A percentile compares a stretch with the other conserved stretches of the same genome.
Evolutionary conservation across 2,888 invertebrate genomes (phyloP).

Genomic region (Drosophila anceps): DNA sequence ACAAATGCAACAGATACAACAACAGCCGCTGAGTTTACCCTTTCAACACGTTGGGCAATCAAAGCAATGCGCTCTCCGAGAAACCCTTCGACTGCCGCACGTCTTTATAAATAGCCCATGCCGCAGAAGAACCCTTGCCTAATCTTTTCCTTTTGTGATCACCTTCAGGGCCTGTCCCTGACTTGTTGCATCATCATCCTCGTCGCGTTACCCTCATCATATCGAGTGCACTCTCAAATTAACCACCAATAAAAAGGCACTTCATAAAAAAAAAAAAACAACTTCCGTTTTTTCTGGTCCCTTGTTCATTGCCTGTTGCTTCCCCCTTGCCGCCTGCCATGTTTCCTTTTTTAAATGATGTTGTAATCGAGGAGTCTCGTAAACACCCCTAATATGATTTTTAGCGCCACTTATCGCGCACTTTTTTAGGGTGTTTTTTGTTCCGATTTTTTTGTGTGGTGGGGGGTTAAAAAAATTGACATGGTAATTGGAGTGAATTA

Average conservation of each 20-base stretch:
- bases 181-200: slow-evolving; percentile 68
- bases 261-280: slow-evolving; percentile 74
- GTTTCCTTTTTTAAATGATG: slow-evolving; percentile 66
- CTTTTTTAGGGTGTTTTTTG: slow-evolving; percentile 62
- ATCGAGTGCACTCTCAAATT: slow-evolving; percentile 74
- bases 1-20: slow-evolving; percentile 21
- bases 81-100: slow-evolving; percentile 47
- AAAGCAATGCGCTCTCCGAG: slow-evolving; percentile 12
- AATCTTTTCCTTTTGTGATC: slow-evolving; percentile 27
- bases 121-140: slow-evolving; percentile 55
- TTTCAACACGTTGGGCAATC: slow-evolving; percentile 75
- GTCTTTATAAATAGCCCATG: slow-evolving; percentile 53
- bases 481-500: slow-evolving; percentile 64
- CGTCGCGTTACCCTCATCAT: slow-evolving; percentile 73
- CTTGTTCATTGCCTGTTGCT: slow-evolving; percentile 59
- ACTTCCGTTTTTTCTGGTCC: slow-evolving; percentile 75
- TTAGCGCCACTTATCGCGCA: slow-evolving; percentile 78
- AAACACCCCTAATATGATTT: slow-evolving; percentile 80
- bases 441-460: slow-evolving; percentile 52
- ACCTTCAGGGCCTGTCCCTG: slow-evolving; percentile 18
- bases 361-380: slow-evolving; percentile 74
- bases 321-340: slow-evolving; percentile 31
- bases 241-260: slow-evolving; percentile 83
- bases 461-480: slow-evolving; percentile 49
- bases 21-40: slow-evolving; percentile 34